Conservation (phyloP, 2,888 invertebrate species). For the Oeneis ivallda region DNA sequence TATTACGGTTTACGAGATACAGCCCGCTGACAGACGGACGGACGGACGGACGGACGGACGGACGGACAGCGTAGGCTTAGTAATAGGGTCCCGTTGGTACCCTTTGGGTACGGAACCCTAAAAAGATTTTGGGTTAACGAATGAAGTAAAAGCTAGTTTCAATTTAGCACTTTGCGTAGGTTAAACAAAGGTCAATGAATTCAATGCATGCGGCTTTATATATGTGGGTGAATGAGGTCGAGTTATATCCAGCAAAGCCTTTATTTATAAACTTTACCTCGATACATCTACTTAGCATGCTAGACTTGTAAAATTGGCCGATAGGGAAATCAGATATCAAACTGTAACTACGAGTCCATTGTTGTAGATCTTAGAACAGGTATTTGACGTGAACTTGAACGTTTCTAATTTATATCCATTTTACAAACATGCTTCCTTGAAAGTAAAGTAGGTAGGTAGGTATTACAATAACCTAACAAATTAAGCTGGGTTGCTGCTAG, state of each 20-base stretch:
- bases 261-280: neutral
- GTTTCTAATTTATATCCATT: neutral
- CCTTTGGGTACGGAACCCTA: too few relatives aligned
- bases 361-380: neutral
- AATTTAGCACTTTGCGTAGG: constrained; percentile 5
- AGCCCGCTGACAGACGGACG: too few relatives aligned
- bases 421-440: neutral
- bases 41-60: too few relatives aligned
- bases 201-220: neutral
- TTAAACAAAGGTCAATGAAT: neutral
- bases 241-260: neutral
- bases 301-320: neutral
- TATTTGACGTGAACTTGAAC: neutral
- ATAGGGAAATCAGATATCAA: constrained; percentile 13
- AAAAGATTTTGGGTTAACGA: constrained; percentile 1
- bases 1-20: too few relatives aligned
- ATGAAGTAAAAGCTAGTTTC: constrained; percentile 3
- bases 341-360: neutral
- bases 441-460: neutral
- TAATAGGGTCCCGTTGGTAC: too few relatives aligned
- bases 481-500: neutral
- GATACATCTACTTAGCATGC: constrained; percentile 12
- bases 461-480: neutral
- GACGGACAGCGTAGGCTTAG: too few relatives aligned
- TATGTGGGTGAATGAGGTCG: constrained; percentile 6